Conservation (phyloP, 2,113 vertebrate species). For the Labeo rohita region DNA sequence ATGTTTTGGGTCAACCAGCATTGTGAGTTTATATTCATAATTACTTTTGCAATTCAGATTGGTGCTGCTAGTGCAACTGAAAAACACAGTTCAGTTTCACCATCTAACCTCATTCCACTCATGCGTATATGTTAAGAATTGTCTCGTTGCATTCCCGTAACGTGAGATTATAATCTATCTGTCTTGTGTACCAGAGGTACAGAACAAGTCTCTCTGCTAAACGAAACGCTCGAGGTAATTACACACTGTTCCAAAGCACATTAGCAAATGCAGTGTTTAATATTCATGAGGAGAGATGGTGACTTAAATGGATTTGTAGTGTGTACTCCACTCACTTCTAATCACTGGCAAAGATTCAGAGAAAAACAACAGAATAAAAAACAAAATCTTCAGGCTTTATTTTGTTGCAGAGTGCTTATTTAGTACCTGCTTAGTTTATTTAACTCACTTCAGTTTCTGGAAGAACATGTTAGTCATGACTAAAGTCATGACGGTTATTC, state of each 20-base stretch:
- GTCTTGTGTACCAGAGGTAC: neutral
- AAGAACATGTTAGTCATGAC: neutral
- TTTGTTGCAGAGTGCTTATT: neutral
- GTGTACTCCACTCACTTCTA: neutral
- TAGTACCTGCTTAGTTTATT: neutral
- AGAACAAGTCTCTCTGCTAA: neutral
- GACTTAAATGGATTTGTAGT: conserved; percentile 21
- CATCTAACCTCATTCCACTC: neutral
- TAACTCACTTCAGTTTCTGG: neutral
- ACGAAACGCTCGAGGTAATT: conserved; percentile 14
- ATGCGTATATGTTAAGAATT: neutral
- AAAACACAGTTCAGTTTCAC: neutral
- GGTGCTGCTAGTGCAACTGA: neutral
- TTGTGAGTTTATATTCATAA: no score
- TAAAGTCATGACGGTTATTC: neutral
- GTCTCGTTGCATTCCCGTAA: neutral
- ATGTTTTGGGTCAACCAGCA: no score
- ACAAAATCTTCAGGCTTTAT: neutral
- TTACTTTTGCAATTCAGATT: neutral
- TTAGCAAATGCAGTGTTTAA: conserved; percentile 14
- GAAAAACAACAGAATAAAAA: neutral
- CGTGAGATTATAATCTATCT: neutral
- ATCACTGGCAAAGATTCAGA: conserved; percentile 11
- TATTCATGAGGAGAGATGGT: conserved; percentile 27
- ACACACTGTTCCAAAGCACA: conserved; percentile 8